These are phyloP conservation scores for Yasuhikotakia modesta DNA, from an alignment of 2,797 vertebrate species.

Conservation along the genomic window DNA sequence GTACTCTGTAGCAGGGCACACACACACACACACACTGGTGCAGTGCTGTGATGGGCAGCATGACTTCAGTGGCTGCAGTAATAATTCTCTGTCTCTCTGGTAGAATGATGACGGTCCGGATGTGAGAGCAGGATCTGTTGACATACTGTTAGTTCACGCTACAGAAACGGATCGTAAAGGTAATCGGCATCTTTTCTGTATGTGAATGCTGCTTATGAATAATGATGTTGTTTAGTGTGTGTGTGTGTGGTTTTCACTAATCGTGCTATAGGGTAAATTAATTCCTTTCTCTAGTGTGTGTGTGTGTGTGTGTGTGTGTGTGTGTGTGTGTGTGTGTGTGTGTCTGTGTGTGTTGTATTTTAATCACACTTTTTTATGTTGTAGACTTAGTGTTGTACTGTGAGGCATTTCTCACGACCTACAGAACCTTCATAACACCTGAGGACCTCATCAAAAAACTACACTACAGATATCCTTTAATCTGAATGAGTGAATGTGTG, in stretches of 20 bases:
- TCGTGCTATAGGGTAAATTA: background rate
- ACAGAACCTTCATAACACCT: constrained; percentile 94
- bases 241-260: background rate
- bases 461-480: constrained; percentile 97
- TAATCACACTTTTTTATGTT: constrained; percentile 46
- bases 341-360: background rate
- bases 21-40: constrained; percentile 14
- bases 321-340: constrained; percentile 58
- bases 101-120: constrained; percentile 97
- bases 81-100: constrained; percentile 40
- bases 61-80: constrained; percentile 41
- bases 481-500: constrained; percentile 23
- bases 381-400: constrained; percentile 96
- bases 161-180: constrained; percentile 98
- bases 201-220: background rate
- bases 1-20: background rate
- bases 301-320: constrained; percentile 30
- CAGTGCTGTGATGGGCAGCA: constrained; percentile 24
- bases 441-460: constrained; percentile 99
- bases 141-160: constrained; percentile 93
- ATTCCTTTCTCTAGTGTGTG: background rate
- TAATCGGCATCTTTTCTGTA: constrained; percentile 60
- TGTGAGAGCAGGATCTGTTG: constrained; percentile 93
- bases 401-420: constrained; percentile 97
- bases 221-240: background rate